Evolutionary conservation across 1,140 invertebrate species (phyloP), one percentile per base, ranked within the genome.

Genomic region (Lasaia peninsularis): DNA sequence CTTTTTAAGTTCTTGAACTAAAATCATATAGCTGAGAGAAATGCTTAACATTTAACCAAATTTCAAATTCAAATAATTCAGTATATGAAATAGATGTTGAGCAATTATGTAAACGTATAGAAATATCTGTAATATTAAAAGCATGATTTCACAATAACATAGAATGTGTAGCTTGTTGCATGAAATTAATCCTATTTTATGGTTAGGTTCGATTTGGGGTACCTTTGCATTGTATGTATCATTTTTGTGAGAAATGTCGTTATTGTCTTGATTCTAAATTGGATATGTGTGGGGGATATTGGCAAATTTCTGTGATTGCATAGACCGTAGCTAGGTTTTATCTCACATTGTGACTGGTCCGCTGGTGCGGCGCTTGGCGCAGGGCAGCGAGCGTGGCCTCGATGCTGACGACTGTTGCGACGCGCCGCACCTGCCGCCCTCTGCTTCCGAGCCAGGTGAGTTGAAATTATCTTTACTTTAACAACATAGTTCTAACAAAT

Each of bases 341-440:
- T 84, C 86, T 86, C 82, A 86, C 84, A 78, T 85, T 88, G 79
- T 86, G 84, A 87, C 80, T 88, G 78, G 80, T 86, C 82, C 84
- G 85, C 83, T 84, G 85, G 85, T 87, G 83, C 86, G 81, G 88
- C 89, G 87, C 84, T 92, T 91, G 89, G 89, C 91, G 91, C 91
- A 92, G 91, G 91, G 79, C 90, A 92, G 88, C 91, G 89, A 71
- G 86, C 78, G 69, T 92, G 91, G 91, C 85, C 88, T 78, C 90
- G 90, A 71, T 92, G 91, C 91, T 92, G 91, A 92, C 91, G 90
- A 76, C 83, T 91, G 89, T 80, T 91, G 80, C 85, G 83, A 82
- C 88, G 91, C 87, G 91, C 89, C 83, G 83, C 80, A 71, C 81
- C 81, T 24, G 73, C 80, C 79, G 71, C 71, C 74, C 79, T 86